Evolutionary conservation across 1,140 invertebrate genomes (phyloP).

Genomic region (Choristoneura fumiferana): DNA sequence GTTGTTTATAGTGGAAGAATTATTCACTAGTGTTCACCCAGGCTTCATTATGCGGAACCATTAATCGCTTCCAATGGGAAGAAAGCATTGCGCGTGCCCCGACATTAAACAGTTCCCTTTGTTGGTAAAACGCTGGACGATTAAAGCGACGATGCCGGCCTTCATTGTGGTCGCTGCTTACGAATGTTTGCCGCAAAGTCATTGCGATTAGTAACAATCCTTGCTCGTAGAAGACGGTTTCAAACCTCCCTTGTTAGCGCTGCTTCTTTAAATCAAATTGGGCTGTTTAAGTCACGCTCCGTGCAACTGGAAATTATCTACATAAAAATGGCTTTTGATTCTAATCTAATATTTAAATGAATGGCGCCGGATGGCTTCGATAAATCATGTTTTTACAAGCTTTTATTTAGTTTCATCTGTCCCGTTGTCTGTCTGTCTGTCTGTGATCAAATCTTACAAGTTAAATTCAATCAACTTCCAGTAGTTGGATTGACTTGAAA

Average conservation of each 20-base stretch:
- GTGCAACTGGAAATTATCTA: neutral
- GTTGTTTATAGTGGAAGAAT: constrained; percentile 2
- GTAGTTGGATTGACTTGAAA: too few relatives aligned
- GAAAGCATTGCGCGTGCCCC: constrained; percentile 54
- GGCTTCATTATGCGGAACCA: constrained; percentile 45
- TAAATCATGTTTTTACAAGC: too few relatives aligned
- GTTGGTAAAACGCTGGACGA: constrained; percentile 57
- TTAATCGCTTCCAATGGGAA: constrained; percentile 50
- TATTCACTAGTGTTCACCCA: neutral
- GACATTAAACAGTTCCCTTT: constrained; percentile 74
- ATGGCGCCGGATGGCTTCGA: too few relatives aligned
- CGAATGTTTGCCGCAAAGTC: constrained; percentile 43
- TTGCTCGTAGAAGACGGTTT: constrained; percentile 27
- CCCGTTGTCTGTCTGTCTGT: too few relatives aligned
- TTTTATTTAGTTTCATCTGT: too few relatives aligned
- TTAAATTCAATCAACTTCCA: too few relatives aligned
- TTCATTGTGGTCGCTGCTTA: constrained; percentile 44
- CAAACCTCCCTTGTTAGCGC: neutral
- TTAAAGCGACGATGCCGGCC: constrained; percentile 43
- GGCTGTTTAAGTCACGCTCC: neutral
- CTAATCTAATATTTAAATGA: too few relatives aligned
- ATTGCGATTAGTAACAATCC: constrained; percentile 36
- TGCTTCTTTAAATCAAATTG: constrained; percentile 1
- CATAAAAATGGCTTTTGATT: too few relatives aligned
- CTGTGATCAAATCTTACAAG: too few relatives aligned